These are phyloP conservation scores for Cynodonichthys magdalenae DNA, from an alignment of 2,797 vertebrate species.

Conservation along the genomic window DNA sequence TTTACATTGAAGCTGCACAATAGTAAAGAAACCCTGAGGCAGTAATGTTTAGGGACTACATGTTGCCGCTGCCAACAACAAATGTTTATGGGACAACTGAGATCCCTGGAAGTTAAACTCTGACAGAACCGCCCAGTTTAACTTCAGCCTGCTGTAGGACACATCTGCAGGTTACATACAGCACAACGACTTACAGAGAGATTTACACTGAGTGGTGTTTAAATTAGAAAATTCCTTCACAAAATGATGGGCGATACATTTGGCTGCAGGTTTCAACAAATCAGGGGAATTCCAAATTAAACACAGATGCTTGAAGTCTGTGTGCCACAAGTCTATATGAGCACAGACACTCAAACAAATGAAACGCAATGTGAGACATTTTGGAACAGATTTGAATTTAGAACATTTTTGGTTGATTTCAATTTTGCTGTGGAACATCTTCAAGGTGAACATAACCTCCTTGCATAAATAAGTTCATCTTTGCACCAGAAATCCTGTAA, in stretches of 20 bases:
- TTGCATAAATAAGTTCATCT: too few relatives aligned
- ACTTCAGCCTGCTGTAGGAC: constrained; percentile 1
- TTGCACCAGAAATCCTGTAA: too few relatives aligned
- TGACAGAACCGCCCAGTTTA: too few relatives aligned
- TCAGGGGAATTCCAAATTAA: constrained; percentile 49
- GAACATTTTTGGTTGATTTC: too few relatives aligned
- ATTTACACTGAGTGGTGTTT: constrained; percentile 28
- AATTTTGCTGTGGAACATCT: too few relatives aligned
- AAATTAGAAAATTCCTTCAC: constrained; percentile 21
- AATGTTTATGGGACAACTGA: constrained; percentile 19
- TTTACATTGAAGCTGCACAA: too few relatives aligned
- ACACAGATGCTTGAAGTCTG: constrained; percentile 21
- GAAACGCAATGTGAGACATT: neutral
- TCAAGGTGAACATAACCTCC: too few relatives aligned
- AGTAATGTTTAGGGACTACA: neutral
- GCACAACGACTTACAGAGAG: neutral
- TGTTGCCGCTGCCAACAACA: neutral
- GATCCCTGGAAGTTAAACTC: too few relatives aligned
- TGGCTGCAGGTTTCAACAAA: constrained; percentile 39
- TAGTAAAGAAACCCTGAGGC: too few relatives aligned
- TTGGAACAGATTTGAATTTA: neutral
- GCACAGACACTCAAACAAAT: too few relatives aligned
- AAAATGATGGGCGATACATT: constrained; percentile 23
- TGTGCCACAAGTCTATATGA: constrained; percentile 51
- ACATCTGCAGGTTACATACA: constrained; percentile 20